These are phyloP conservation scores for silkworm (Bombyx mori) DNA, from an alignment of 1,140 invertebrate species.

Conservation along the genomic window DNA sequence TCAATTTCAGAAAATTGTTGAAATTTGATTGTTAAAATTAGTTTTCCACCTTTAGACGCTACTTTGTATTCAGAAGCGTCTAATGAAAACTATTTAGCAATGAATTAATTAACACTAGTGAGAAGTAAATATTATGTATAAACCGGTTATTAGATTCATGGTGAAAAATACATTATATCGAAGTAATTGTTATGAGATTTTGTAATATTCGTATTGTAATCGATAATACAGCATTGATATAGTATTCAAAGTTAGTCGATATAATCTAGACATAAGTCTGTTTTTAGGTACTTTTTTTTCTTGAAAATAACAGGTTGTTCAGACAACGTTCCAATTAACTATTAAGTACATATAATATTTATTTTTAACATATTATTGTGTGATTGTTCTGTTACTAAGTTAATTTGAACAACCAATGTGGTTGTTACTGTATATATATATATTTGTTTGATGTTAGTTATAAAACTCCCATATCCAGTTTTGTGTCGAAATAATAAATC, in stretches of 20 bases:
- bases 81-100: too few species aligned
- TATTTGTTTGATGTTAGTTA: constrained; percentile 14
- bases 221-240: constrained; percentile 1
- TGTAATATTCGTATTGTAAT: background rate
- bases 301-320: constrained; percentile 6
- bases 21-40: too few species aligned
- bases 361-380: constrained; percentile 3
- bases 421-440: constrained; percentile 13
- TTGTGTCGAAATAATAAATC: background rate
- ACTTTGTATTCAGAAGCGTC: too few species aligned
- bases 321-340: constrained; percentile 12
- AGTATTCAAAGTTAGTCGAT: constrained; percentile 5
- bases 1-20: too few species aligned
- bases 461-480: constrained; percentile 1
- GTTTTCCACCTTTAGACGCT: too few species aligned
- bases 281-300: background rate
- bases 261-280: constrained; percentile 37
- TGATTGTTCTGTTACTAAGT: constrained; percentile 6
- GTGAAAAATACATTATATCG: too few species aligned
- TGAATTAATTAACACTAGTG: too few species aligned
- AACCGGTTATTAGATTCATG: too few species aligned
- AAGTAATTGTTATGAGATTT: too few species aligned
- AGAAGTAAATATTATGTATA: too few species aligned
- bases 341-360: constrained; percentile 8
- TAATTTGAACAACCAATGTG: constrained; percentile 8